Percentiles rank a stretch among this genome's conserved stretches.
phyloP scores from a whole-genome alignment of 2,888 invertebrate species.

The Campoletis raptor region DNA sequence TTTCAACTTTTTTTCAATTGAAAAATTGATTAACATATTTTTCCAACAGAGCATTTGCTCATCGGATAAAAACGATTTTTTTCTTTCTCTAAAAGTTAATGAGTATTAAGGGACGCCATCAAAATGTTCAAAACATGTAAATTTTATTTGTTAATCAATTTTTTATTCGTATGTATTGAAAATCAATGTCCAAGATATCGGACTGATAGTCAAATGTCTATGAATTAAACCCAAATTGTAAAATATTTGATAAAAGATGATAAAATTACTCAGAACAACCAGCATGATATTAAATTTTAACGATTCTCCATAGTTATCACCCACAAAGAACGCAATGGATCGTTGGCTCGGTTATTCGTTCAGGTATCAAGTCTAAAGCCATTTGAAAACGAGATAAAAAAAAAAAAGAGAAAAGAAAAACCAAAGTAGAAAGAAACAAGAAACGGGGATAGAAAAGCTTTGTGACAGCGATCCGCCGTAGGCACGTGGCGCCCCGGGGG shows the following conservation, averaged over 20 bases:
- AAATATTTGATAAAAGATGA: background rate
- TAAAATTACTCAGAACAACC: background rate
- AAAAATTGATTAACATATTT: too few species aligned
- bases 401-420: constrained; percentile 16
- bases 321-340: background rate
- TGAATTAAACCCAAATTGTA: too few species aligned
- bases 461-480: constrained; percentile 44
- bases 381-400: background rate
- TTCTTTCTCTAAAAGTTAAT: background rate
- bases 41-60: too few species aligned
- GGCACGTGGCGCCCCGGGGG: constrained; percentile 45
- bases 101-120: background rate
- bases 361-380: constrained; percentile 19
- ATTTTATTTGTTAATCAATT: too few species aligned
- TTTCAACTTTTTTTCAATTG: too few species aligned
- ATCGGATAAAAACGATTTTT: background rate
- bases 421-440: constrained; percentile 20
- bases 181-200: too few species aligned
- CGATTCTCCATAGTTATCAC: background rate
- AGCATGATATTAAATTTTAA: background rate
- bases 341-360: constrained; percentile 1
- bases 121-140: too few species aligned
- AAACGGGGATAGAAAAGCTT: constrained; percentile 26
- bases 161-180: too few species aligned
- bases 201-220: too few species aligned